A percentile compares a stretch with the other conserved stretches of the same genome.
Conservation (phyloP, 2,113 vertebrate genomes). For the Saimiri boliviensis region DNA sequence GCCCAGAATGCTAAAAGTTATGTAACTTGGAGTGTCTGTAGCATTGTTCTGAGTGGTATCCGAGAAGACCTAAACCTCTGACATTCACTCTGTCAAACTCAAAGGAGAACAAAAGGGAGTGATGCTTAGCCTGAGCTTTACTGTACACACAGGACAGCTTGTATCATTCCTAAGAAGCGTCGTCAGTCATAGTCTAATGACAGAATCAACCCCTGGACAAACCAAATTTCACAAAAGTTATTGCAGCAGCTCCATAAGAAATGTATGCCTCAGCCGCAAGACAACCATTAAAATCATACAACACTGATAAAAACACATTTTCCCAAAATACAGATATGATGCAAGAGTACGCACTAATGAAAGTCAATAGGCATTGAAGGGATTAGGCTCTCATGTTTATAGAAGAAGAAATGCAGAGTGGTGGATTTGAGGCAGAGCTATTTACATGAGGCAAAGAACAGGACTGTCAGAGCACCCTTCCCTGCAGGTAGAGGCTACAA, state of each 20-base stretch:
- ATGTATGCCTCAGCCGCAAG: neutral
- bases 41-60: neutral
- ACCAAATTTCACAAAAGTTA: neutral
- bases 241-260: neutral
- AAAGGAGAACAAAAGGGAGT: neutral
- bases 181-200: neutral
- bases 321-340: neutral
- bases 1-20: neutral
- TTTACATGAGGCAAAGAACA: neutral
- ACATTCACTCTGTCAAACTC: neutral
- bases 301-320: neutral
- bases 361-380: neutral
- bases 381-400: neutral
- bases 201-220: neutral
- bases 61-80: neutral
- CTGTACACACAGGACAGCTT: neutral
- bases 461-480: neutral
- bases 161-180: neutral
- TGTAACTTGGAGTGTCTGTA: neutral
- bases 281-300: conserved; percentile 5
- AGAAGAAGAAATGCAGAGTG: neutral
- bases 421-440: neutral
- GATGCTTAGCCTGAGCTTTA: neutral
- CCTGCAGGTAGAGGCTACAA: neutral
- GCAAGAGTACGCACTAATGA: conserved; percentile 28